These are phyloP conservation scores for Danio kyathit DNA, from an alignment of 2,797 vertebrate species.

Conservation along the genomic window DNA sequence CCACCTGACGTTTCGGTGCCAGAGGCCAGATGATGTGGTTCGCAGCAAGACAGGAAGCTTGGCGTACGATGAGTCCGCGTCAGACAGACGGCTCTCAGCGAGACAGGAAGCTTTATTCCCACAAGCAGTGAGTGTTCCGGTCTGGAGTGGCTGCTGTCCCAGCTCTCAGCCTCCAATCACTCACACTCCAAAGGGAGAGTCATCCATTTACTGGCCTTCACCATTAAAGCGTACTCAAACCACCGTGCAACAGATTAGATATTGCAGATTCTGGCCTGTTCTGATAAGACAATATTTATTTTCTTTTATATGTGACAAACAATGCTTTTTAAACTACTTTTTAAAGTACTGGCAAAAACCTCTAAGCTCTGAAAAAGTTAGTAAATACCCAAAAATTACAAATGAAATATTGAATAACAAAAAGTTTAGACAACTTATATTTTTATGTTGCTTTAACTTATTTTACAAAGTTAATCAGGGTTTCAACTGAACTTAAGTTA, in stretches of 20 bases:
- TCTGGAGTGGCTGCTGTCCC: conserved; percentile 57
- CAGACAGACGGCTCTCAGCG: conserved; percentile 69
- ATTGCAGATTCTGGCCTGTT: background rate
- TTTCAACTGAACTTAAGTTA: no score
- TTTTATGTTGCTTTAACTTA: no score
- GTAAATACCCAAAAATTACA: no score
- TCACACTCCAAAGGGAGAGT: conserved; percentile 51
- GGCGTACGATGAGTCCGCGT: conserved; percentile 69
- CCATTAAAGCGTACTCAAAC: background rate
- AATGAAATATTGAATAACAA: no score
- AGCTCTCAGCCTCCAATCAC: conserved; percentile 57
- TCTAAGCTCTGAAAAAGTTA: no score
- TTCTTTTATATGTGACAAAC: background rate
- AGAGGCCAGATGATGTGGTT: conserved; percentile 58
- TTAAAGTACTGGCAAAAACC: no score
- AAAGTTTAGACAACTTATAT: no score
- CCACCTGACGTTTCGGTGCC: conserved; percentile 57
- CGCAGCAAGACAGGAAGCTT: conserved; percentile 63
- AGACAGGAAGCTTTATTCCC: conserved; percentile 70
- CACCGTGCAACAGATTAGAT: background rate
- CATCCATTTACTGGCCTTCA: conserved; percentile 39
- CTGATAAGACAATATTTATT: background rate
- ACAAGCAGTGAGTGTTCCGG: conserved; percentile 61
- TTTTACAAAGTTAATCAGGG: no score
- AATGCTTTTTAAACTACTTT: background rate